Evolutionary conservation across 1,140 invertebrate species (phyloP), one percentile per base, ranked within the genome.

Genomic region (Drosophila parvula): DNA sequence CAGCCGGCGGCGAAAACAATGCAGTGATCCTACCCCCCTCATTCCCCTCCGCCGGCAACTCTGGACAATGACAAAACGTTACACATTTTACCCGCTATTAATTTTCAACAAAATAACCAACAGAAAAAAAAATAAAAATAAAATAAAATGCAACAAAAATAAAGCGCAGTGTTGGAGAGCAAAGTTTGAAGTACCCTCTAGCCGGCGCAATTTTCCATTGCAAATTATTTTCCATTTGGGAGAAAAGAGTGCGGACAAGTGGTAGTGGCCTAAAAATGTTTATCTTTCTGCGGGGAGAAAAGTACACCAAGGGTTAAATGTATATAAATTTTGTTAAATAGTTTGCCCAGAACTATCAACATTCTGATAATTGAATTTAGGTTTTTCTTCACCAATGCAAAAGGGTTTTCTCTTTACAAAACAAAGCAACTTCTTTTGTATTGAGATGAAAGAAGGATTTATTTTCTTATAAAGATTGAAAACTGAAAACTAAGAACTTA

Each of bases 31-130:
- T n/a, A 30, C 18, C 34, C 32, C 5, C 11, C 2, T 9, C 28
- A 8, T 14, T 9, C 30, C 30, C n/a, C 12, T 0, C 18, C 18
- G 0, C 32, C 4, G 28, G 12, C 11, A 11, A 56, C 53, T 40
- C 43, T 58, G 62, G 68, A 75, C 82, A 81, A 81, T 79, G 79
- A 88, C 75, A 88, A 88, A 82, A 68, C 43, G 83, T 65, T 88
- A 79, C 67, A 86, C 79, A 79, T 79, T 86, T 88, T 77, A 60
- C 57, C 57, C 76, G 76, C 82, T 88, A 86, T 86, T 88, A 88
- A 86, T 86, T 86, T 88, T 71, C 53, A 34, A 70, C 48, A 83
- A 86, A 82, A 82, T 70, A 84, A 65, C 65, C 58, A 74, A 80
- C 41, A 65, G 60, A 74, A 28, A 58, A 70, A 38, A 62, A 6